Base-by-base conservation (phyloP, 2,888 invertebrate genomes). In the Acrocera orbiculus region DNA sequence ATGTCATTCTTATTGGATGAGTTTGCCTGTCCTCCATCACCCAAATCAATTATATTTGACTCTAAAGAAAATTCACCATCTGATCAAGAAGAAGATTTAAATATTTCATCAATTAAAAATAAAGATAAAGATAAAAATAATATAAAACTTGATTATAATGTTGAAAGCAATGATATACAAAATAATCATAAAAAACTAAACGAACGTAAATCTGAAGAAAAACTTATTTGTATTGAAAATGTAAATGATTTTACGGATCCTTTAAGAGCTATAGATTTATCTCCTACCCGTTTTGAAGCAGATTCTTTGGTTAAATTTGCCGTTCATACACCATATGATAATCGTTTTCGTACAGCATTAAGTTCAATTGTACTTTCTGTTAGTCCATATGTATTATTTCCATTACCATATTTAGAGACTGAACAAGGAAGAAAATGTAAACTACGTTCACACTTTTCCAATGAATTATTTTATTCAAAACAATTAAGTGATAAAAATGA, bases 1-100 rank as follows among this genome's bases (percentile, higher is more conserved):
- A 78, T 82, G 47, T 81, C 90, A 0, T 93, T 89, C 56, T 63
- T 86, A 25, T 70, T 90, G 61, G 86, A 86, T 40, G 85, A 87
- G 52, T 86, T 83, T 46, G 87, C 81, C 0, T 65, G 70, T 46
- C 79, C 81, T 0, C 73, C 80, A 0, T 54, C 59, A 0, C 65
- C 66, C 4, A 65, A 65, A 27, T 63, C 65, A 20, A 56, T 61
- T 16, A 63, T 67, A 5, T 67, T 67, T 38, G 54, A 61, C 45
- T 54, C 60, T 8, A 54, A 59, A 40, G 58, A 62, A 37, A 45
- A 54, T 11, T 56, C 55, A 36, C 58, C 59, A 3, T 51, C 51
- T 3, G 45, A 47, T 4, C 48, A 40, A 19, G 17, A 46, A 45
- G 11, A 48, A 47, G 15, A 11, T 17, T 5, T 13, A 5, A 15